Conservation (phyloP, 2,113 vertebrate genomes). For the Callipepla squamata region DNA sequence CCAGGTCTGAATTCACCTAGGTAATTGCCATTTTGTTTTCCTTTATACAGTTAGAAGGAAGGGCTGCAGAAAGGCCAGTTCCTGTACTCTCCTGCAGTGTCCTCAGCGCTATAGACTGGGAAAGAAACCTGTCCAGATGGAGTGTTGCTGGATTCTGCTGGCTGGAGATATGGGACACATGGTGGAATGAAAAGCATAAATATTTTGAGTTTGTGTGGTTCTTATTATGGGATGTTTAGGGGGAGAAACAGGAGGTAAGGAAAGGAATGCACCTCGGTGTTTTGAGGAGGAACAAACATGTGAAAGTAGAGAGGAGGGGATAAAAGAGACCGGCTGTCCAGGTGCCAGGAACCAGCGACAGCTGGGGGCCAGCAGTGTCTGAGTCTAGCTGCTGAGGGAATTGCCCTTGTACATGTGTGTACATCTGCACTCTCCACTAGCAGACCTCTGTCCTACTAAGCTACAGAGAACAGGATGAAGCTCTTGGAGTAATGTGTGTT, state of each 20-base stretch:
- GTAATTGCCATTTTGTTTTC: neutral
- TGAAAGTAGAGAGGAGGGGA: neutral
- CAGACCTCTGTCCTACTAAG: neutral
- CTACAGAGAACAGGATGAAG: neutral
- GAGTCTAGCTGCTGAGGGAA: neutral
- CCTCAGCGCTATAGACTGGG: neutral
- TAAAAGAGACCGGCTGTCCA: neutral
- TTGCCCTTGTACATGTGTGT: neutral
- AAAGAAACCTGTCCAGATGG: neutral
- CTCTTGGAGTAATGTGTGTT: neutral
- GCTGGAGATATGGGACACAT: neutral
- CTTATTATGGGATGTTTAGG: neutral
- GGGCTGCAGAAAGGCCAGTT: neutral
- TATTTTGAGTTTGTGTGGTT: neutral
- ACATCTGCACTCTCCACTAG: neutral
- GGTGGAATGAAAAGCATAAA: neutral
- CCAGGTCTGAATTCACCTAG: neutral
- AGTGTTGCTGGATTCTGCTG: neutral
- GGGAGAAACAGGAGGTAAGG: neutral
- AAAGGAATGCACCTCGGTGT: neutral
- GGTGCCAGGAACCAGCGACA: neutral
- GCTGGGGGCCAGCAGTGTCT: neutral
- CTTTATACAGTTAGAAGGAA: neutral
- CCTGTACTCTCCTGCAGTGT: neutral
- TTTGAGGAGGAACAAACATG: neutral